Evolutionary conservation across 2,888 invertebrate genomes (phyloP).

Genomic region (Apodemia duryi): DNA sequence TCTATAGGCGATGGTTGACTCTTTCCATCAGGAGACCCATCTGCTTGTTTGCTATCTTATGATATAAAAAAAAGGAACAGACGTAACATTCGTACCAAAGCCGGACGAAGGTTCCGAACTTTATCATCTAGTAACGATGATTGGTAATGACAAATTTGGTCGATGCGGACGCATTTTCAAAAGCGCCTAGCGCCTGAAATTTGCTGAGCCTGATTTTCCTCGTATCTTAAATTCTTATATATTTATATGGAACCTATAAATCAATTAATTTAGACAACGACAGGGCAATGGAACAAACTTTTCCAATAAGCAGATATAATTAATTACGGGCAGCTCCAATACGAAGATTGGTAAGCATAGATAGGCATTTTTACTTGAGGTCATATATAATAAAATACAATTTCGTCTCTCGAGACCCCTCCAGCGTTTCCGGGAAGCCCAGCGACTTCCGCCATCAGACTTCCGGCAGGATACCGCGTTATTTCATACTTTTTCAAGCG

Average conservation of each 20-base stretch:
- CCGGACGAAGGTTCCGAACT: no score
- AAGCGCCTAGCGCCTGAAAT: no score
- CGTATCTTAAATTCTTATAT: neutral
- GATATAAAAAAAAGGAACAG: no score
- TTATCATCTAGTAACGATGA: no score
- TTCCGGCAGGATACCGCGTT: slow-evolving; percentile 69
- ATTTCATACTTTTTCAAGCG: slow-evolving; percentile 64
- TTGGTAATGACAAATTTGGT: no score
- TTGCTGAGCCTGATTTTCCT: no score
- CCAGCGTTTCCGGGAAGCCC: slow-evolving; percentile 71
- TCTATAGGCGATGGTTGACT: no score
- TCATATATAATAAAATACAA: slow-evolving; percentile 67
- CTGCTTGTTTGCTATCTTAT: no score
- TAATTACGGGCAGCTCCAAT: neutral
- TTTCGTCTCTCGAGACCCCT: slow-evolving; percentile 65
- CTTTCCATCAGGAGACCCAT: no score
- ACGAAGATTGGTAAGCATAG: slow-evolving; percentile 20
- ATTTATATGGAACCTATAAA: slow-evolving; percentile 25
- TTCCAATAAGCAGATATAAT: slow-evolving; percentile 3
- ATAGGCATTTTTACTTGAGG: slow-evolving; percentile 39
- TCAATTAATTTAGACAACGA: slow-evolving; percentile 2
- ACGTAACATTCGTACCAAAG: no score
- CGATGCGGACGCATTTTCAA: no score
- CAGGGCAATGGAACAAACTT: neutral
- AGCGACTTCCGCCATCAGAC: slow-evolving; percentile 66